Evolutionary conservation across 37 sponge, comb jelly and placozoan genomes (phyloP), one percentile per base, ranked within the genome.

Genomic region (Haliclona indistincta): DNA sequence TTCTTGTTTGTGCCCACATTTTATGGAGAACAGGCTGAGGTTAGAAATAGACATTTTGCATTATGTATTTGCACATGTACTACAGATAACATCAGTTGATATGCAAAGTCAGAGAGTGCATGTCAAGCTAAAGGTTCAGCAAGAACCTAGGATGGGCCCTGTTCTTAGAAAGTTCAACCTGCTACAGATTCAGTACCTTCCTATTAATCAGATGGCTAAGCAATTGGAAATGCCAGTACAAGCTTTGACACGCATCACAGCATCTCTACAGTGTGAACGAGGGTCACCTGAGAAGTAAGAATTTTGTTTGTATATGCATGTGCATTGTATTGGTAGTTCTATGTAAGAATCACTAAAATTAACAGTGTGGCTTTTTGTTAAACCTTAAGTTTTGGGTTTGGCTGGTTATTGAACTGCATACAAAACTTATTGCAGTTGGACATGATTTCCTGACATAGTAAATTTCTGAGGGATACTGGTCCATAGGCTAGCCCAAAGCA

Each of bases 21-120:
- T 64, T 93, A 93, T 84, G 93, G 93, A 35, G 63, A 51, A 30
- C 72, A 45, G 70, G 93, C 81, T 30, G 81, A 88, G 75, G 93
- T 93, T 32, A 54, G 60, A 70, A 29, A 38, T 32, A 64, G 69
- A 2, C 20, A 43, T 47, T 71, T 17, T 66, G 23, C 32, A 2
- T n/a, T 26, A 56, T 42, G 19, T 26, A 11, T 35, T 7, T 41
- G 49, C 4, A 34, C 20, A 41, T 35, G 6, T 28, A 23, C 23
- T 45, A 4, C 43, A 89, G 90, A 75, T 89, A 4, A 20, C 67
- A 20, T 79, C 75, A 33, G 85, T 89, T 30, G 81, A 84, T 43
- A 33, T 51, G 67, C 3, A 84, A 28, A 56, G 68, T 7, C 35
- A 78, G 5, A 32, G 73, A 20, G 77, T 84, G 40, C 56, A 60